Evolutionary conservation across 2,113 vertebrate species (phyloP).

Genomic region (Grus americana): DNA sequence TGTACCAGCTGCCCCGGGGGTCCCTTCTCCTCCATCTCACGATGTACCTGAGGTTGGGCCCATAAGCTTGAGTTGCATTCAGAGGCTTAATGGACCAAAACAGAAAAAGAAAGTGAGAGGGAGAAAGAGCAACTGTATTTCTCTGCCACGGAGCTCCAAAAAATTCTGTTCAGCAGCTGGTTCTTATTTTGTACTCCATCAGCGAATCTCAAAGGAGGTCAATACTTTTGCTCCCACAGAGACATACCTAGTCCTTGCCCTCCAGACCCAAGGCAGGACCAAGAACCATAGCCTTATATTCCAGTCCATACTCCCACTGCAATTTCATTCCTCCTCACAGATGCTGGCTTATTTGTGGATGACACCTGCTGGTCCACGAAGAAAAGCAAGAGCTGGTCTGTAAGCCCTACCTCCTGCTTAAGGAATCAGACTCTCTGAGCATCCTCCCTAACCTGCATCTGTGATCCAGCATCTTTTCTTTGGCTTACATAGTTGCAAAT

Average conservation of each 20-base stretch:
- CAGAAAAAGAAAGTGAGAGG: background rate
- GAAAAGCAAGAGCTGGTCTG: background rate
- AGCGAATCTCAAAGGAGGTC: background rate
- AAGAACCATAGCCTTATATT: background rate
- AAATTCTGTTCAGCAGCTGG: background rate
- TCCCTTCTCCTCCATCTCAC: conserved; percentile 88
- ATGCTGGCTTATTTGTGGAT: background rate
- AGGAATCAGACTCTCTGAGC: background rate
- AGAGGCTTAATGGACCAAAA: conserved; percentile 67
- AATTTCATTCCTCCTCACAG: fast-evolving
- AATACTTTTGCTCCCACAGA: background rate
- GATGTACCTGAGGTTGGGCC: conserved; percentile 87
- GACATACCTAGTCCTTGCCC: background rate
- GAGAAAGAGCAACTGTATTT: background rate
- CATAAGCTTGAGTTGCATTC: conserved; percentile 84
- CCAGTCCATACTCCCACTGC: background rate
- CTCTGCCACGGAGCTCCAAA: background rate
- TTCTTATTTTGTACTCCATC: background rate
- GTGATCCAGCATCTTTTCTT: background rate
- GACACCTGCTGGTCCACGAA: background rate
- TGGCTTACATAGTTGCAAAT: background rate
- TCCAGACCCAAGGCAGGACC: background rate
- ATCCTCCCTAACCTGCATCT: background rate
- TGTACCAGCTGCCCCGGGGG: conserved; percentile 82
- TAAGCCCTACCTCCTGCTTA: background rate